Percentiles rank a stretch among this genome's conserved stretches.
phyloP scores from a whole-genome alignment of 2,888 invertebrate genomes.

The Mythimna lalbum region DNA sequence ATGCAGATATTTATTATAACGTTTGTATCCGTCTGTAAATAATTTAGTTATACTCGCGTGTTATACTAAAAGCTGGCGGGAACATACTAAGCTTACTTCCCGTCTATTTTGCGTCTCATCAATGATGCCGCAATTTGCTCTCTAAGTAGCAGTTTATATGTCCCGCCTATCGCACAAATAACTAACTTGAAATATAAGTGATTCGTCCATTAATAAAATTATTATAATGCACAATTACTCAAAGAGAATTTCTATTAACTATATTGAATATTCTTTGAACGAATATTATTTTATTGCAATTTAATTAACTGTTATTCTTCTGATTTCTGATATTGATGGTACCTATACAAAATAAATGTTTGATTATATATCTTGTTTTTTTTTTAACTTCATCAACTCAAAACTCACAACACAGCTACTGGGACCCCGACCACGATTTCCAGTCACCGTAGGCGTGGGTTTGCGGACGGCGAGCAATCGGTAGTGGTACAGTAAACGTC shows the following conservation, averaged over 20 bases:
- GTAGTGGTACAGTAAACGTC: too few species aligned
- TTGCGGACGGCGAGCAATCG: too few species aligned
- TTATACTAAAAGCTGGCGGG: slow-evolving; percentile 13
- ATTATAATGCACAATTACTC: slow-evolving; percentile 36
- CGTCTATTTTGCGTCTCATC: not conserved
- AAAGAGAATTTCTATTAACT: slow-evolving; percentile 34
- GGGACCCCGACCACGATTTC: too few species aligned
- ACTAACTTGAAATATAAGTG: slow-evolving; percentile 30
- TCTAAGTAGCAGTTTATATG: not conserved
- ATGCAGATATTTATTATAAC: slow-evolving; percentile 57
- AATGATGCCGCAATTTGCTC: not conserved
- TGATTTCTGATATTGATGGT: slow-evolving; percentile 54
- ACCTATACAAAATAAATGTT: slow-evolving; percentile 64
- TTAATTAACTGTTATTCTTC: slow-evolving; percentile 42
- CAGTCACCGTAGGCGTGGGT: too few species aligned
- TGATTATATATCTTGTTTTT: slow-evolving; percentile 45
- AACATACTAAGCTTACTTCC: slow-evolving; percentile 7
- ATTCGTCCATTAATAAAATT: slow-evolving; percentile 53
- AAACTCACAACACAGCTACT: too few species aligned
- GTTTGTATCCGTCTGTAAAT: slow-evolving; percentile 49
- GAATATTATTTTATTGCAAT: slow-evolving; percentile 34
- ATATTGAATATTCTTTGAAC: slow-evolving; percentile 38
- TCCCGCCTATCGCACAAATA: slow-evolving; percentile 39
- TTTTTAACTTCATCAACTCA: too few species aligned
- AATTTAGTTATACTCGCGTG: slow-evolving; percentile 32